Conservation (phyloP, 1,140 invertebrate genomes). For the Glossosoma conforme region DNA sequence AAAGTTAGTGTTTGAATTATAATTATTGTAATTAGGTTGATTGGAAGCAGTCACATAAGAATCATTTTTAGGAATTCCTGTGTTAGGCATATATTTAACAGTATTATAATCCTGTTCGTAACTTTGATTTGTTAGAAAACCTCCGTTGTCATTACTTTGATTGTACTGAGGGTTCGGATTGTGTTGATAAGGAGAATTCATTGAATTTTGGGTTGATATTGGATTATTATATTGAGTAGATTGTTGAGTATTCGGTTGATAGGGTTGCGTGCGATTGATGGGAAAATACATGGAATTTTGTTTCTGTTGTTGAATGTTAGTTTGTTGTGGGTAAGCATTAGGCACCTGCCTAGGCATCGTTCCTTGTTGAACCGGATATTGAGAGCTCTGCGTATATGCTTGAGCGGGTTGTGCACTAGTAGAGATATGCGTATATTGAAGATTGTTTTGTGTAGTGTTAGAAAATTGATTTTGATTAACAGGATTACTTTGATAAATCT, state of each 20-base stretch:
- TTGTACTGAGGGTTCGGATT: constrained; percentile 45
- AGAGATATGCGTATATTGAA: constrained; percentile 36
- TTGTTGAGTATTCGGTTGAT: constrained; percentile 7
- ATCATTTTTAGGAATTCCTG: constrained; percentile 16
- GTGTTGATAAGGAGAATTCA: constrained; percentile 43
- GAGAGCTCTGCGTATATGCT: too few species aligned
- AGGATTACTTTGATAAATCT: constrained; percentile 27
- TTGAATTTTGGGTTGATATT: constrained; percentile 4
- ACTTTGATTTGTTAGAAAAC: constrained; percentile 14
- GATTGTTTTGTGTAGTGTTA: constrained; percentile 37
- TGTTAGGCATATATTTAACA: constrained; percentile 20
- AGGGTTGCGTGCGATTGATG: constrained; percentile 27
- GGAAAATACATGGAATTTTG: constrained; percentile 32
- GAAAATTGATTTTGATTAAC: constrained; percentile 32
- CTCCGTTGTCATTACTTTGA: constrained; percentile 32
- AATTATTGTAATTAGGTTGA: constrained; percentile 15
- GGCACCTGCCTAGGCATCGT: constrained; percentile 14
- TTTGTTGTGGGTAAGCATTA: constrained; percentile 16
- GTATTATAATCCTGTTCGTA: constrained; percentile 20
- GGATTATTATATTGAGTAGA: constrained; percentile 16
- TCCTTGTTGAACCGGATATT: too few species aligned
- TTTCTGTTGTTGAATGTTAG: constrained; percentile 24
- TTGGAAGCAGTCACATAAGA: constrained; percentile 13
- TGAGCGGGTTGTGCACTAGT: too few species aligned
- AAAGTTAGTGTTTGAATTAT: constrained; percentile 8